Base-by-base conservation (phyloP, 1,140 invertebrate species). In the Drosophila elegans region DNA sequence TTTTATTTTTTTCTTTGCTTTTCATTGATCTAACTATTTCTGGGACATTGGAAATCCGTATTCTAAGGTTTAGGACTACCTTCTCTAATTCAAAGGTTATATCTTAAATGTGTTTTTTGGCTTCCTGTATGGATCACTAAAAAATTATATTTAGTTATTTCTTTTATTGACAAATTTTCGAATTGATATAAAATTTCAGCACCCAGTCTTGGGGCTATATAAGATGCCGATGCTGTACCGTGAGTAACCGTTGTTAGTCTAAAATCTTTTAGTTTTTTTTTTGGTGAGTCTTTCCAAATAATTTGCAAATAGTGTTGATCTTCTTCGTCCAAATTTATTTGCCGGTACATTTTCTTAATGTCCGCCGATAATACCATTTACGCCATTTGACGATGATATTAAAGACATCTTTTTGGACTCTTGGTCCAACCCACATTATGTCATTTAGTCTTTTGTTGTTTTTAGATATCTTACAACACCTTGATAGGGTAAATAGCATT, bases 111-210 rank as follows among this genome's bases (percentile, higher is more conserved):
- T 21, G 16, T 21, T 21, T 21, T 21, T 21, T 21, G 16, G 16
- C 16, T 21, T 21, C 16, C 16, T 21, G 16, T 21, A 21, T 21
- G 16, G 16, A 21, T 45, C 44, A 45, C 25, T 21, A 21, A 21
- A 21, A 45, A 45, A 45, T 45, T 13, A 45, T 45, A 11, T 45
- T 21, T 5, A n/a, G 32, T 49, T 49, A 32, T 32, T 4, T n/a
- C 12, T 32, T 49, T 49, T 49, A 12, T 12, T 21, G 16, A 21
- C 16, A 21, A 21, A 21, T 21, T 21, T 21, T 21, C 16, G 16
- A 21, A 49, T 29, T 49, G 11, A 49, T 49, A n/a, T 49, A 4
- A n/a, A 29, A 49, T 49, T 49, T 27, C 46, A 49, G 27, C 46
- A 32, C 32, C 27, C 12, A 13, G 12, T 29, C 27, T 49, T n/a